Conservation (phyloP, 2,113 vertebrate species). For the Syrmaticus mikado region DNA sequence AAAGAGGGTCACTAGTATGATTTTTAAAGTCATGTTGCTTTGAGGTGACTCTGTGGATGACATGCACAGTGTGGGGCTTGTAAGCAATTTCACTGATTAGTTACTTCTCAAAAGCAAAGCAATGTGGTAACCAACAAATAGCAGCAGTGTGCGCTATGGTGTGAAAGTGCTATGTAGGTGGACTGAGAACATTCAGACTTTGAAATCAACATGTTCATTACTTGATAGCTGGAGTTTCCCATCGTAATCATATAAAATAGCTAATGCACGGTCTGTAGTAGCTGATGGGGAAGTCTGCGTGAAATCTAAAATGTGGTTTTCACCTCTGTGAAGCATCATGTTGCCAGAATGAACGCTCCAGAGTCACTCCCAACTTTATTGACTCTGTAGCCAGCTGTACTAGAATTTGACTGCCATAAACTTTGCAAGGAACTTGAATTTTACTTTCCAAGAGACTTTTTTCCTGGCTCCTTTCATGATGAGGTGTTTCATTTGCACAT, state of each 20-base stretch:
- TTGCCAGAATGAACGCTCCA: background rate
- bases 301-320: background rate
- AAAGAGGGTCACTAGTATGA: background rate
- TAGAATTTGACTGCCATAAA: background rate
- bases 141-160: background rate
- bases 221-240: background rate
- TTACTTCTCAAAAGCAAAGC: background rate
- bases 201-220: background rate
- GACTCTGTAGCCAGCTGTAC: background rate
- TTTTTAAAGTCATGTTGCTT: background rate
- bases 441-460: background rate
- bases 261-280: background rate
- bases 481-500: background rate
- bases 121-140: accelerated
- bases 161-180: background rate
- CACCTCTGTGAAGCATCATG: background rate
- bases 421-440: background rate
- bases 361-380: background rate
- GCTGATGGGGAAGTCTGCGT: background rate
- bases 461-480: background rate
- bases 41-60: background rate
- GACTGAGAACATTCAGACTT: background rate
- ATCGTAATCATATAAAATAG: background rate
- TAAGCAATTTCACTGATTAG: background rate
- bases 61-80: background rate